Conservation (phyloP, 37 sponge, comb jelly and placozoan genomes). For the Halichondria panicea region DNA sequence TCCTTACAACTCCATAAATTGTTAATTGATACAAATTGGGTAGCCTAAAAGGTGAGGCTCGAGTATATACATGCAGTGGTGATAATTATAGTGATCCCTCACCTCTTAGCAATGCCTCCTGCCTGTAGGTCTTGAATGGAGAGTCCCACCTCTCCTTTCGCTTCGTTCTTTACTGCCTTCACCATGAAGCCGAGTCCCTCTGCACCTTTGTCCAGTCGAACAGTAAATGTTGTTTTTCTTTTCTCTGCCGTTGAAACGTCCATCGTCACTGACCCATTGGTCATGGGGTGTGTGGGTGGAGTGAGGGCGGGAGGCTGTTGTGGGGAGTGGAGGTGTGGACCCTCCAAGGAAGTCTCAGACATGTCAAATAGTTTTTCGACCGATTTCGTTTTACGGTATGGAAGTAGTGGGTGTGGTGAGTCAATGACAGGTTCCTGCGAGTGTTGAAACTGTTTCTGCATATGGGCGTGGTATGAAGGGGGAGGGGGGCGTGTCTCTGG, state of each 20-base stretch:
- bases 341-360: background rate
- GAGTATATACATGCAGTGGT: background rate
- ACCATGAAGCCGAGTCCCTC: conserved; percentile 83
- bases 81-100: no score
- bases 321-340: conserved; percentile 16
- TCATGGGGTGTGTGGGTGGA: conserved; percentile 17
- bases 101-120: conserved; percentile 88
- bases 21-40: no score
- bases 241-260: conserved; percentile 18
- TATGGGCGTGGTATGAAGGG: conserved; percentile 19
- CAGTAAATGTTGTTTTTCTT: background rate
- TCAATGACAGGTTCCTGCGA: background rate
- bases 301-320: background rate
- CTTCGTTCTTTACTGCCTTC: conserved; percentile 38
- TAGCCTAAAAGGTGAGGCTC: no score
- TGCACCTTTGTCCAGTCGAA: conserved; percentile 35
- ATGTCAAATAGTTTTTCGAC: conserved; percentile 28
- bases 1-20: no score
- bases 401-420: background rate
- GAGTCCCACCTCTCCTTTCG: conserved; percentile 55
- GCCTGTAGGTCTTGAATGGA: conserved; percentile 62
- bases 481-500: conserved; percentile 5
- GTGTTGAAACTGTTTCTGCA: background rate
- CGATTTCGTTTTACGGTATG: conserved; percentile 19
- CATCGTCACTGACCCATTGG: conserved; percentile 22